Conservation (phyloP, 2,113 vertebrate species). For the Mustela nigripes region DNA sequence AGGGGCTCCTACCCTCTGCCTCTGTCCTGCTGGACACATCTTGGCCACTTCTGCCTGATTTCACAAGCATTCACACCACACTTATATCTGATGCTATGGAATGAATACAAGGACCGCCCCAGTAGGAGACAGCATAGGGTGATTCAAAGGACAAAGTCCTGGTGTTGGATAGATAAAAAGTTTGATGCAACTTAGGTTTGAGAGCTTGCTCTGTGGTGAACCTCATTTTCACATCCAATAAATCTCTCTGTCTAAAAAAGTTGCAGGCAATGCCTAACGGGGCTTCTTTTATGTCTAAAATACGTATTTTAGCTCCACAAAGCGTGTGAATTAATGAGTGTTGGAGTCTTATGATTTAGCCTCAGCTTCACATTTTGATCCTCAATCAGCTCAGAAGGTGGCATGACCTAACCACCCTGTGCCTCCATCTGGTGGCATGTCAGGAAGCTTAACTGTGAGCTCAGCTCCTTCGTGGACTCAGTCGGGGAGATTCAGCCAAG, state of each 20-base stretch:
- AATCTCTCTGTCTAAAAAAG: background rate
- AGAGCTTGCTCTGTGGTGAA: background rate
- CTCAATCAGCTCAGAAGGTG: slow-evolving; percentile 27
- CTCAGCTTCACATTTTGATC: slow-evolving; percentile 30
- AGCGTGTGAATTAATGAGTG: background rate
- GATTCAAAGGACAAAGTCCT: background rate
- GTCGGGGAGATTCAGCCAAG: background rate
- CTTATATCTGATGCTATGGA: background rate
- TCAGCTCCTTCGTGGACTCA: background rate
- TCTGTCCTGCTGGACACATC: background rate
- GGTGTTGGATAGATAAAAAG: background rate
- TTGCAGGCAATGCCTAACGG: background rate
- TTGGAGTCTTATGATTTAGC: slow-evolving; percentile 44
- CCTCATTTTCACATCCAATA: slow-evolving; percentile 37
- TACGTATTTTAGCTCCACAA: background rate
- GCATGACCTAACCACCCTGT: background rate
- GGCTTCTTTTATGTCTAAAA: slow-evolving; percentile 34
- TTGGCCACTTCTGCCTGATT: background rate
- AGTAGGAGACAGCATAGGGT: background rate
- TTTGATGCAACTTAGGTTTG: background rate
- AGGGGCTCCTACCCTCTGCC: background rate
- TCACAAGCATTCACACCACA: background rate
- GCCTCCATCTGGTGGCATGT: background rate
- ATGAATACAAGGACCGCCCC: background rate
- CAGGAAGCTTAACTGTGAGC: slow-evolving; percentile 10